Percentiles rank a stretch among this genome's conserved stretches.
These are phyloP conservation scores for Drosophila chauvacae DNA, from an alignment of 1,140 invertebrate species.

Conservation along the genomic window DNA sequence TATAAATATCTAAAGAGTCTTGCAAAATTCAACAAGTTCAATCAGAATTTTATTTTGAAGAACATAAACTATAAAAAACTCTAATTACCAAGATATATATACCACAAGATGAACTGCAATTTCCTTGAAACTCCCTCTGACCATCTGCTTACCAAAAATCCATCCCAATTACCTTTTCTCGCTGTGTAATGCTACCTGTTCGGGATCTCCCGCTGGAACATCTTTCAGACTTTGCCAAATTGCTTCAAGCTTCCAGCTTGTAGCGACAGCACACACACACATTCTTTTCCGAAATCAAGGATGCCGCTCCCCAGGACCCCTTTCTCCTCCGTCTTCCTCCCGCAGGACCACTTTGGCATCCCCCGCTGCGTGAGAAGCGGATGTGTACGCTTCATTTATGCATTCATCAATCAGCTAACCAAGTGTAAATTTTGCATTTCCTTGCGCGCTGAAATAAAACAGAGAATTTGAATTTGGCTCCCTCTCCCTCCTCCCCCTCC, in stretches of 20 bases:
- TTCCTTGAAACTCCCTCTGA: background rate
- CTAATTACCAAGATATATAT: too few relatives aligned
- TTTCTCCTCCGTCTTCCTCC: background rate
- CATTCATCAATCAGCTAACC: conserved; percentile 84
- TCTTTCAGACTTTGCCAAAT: conserved; percentile 59
- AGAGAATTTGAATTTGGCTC: conserved; percentile 74
- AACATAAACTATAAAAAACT: background rate
- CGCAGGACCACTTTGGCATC: conserved; percentile 2
- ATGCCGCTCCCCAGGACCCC: conserved; percentile 8
- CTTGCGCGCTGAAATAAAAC: conserved; percentile 77
- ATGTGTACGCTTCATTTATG: conserved; percentile 84
- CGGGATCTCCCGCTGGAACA: conserved; percentile 23
- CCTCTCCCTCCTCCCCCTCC: too few relatives aligned
- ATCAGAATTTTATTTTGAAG: background rate
- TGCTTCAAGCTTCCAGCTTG: conserved; percentile 57
- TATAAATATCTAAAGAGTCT: too few relatives aligned
- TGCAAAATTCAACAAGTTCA: background rate
- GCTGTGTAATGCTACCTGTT: conserved; percentile 30
- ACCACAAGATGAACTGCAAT: too few relatives aligned
- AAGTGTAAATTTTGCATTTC: conserved; percentile 84
- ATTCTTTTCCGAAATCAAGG: conserved; percentile 20
- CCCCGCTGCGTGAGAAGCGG: conserved; percentile 45
- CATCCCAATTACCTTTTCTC: background rate
- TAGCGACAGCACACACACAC: conserved; percentile 35
- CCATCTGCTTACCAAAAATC: background rate